Base-by-base conservation (phyloP, 2,797 vertebrate species). In the Fistularia commersonii region DNA sequence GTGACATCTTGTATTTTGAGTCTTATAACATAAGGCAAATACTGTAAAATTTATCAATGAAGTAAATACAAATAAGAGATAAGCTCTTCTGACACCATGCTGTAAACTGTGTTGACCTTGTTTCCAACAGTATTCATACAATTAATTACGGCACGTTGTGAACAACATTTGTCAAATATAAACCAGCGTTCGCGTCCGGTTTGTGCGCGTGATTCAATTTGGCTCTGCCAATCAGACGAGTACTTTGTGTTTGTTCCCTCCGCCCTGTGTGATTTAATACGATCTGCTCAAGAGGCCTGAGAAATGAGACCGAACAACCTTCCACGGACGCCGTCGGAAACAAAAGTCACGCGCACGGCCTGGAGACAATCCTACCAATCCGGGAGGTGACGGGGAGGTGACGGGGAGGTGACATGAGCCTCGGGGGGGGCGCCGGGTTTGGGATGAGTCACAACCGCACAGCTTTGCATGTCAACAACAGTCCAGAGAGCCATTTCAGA, bases 151-250 rank as follows among this genome's bases (percentile, higher is more conserved):
- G 10, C n/a, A n/a, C n/a, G n/a, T n/a, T 42, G 23, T 35, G 45
- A 33, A 34, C 42, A 51, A 48, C 49, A 32, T 39, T 12, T 10
- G 42, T 31, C 36, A 13, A n/a, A 41, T 45, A 8, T 7, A 8
- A 8, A 32, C 42, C 6, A 45, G 9, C 57, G 2, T n/a, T 7
- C 41, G 46, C 31, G 39, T 54, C 61, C 52, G 5, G 15, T 57
- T 51, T 51, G 67, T 74, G 66, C 53, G 59, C 6, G 31, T 57
- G 50, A 65, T 73, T 41, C 10, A 71, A 70, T 72, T 55, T 48
- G 49, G 75, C 65, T 62, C 59, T 32, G 14, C 23, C 7, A 15
- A 31, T 48, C 11, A 6, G 63, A 68, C 61, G 59, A 52, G 44
- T 74, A 56, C n/a, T 57, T 52, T 31, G 43, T 12, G 43, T 45